Conservation (phyloP, 2,888 invertebrate species). For the Bhutanitis thaidina region DNA sequence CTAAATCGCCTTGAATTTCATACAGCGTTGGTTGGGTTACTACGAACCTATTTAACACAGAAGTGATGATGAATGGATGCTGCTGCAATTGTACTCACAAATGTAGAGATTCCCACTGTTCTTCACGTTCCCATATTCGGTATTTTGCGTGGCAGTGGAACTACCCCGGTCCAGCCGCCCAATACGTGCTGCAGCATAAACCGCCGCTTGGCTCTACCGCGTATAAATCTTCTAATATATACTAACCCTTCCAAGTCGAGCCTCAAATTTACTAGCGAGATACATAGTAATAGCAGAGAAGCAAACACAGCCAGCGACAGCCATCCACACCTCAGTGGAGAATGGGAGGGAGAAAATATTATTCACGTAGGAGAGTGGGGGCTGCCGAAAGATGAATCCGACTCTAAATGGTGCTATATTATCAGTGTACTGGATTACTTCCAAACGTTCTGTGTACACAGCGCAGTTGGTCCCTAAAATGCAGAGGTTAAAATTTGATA, state of each 20-base stretch:
- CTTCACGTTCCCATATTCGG: no score
- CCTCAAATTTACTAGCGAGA: conserved; percentile 57
- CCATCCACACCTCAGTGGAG: conserved; percentile 79
- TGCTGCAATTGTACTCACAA: no score
- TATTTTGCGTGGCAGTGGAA: no score
- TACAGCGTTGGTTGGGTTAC: no score
- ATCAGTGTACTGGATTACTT: conserved; percentile 67
- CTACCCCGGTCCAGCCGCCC: no score
- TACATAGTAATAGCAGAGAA: conserved; percentile 52
- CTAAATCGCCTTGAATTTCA: no score
- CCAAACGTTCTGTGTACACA: conserved; percentile 38
- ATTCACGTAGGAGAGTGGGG: conserved; percentile 81
- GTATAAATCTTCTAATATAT: no score
- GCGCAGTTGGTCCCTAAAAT: conserved; percentile 53
- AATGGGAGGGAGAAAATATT: conserved; percentile 85
- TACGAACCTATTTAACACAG: no score
- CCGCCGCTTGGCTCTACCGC: no score
- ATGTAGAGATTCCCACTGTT: no score
- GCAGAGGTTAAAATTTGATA: background rate
- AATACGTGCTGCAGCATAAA: no score
- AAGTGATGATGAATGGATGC: no score
- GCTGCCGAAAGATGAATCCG: conserved; percentile 82
- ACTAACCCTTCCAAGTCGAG: conserved; percentile 33
- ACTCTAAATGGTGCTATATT: conserved; percentile 59
- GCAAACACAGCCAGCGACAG: conserved; percentile 56